Base-by-base conservation (phyloP, 2,888 invertebrate species). In the Glyphotaelius pellucidus region DNA sequence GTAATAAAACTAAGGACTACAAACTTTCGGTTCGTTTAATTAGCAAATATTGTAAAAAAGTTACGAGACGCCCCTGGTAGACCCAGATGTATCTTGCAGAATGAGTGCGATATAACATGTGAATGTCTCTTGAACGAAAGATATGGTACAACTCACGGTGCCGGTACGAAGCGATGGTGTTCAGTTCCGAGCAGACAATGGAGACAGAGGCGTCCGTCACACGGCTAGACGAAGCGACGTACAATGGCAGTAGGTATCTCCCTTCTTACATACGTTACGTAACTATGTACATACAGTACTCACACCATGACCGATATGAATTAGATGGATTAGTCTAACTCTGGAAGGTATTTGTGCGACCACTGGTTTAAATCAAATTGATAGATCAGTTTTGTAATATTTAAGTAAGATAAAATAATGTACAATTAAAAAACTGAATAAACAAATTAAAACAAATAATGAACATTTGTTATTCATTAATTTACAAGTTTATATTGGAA, bases 131-230 rank as follows among this genome's bases (percentile, higher is more conserved):
- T 25, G 25, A 67, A 67, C 25, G 67, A 67, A 25, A 67, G 25
- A 67, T 67, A 67, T 67, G 67, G 67, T 67, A 67, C 67, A 67
- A 67, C 25, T 67, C 67, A 67, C 67, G 1, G 67, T 1, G 67
- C n/a, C 67, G n/a, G 67, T 67, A 67, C 67, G 67, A 67, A 67
- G 67, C 67, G 67, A 67, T 67, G 67, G 67, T 67, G 67, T 67
- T 67, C 67, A 67, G 67, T 67, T 67, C 25, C n/a, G 67, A 67
- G 11, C 67, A 67, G 67, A 67, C 67, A 67, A 67, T 67, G 67
- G 67, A 67, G 25, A 67, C 67, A 67, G 25, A 67, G 5, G 67
- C 67, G 67, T 67, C 67, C 67, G n/a, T 67, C 67, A 67, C 67
- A 67, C 25, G 67, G 25, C 67, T 67, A 67, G 67, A 67, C 67